Evolutionary conservation across 2,113 vertebrate species (phyloP), one percentile per base, ranked within the genome.

Genomic region (Aptenodytes forsteri): DNA sequence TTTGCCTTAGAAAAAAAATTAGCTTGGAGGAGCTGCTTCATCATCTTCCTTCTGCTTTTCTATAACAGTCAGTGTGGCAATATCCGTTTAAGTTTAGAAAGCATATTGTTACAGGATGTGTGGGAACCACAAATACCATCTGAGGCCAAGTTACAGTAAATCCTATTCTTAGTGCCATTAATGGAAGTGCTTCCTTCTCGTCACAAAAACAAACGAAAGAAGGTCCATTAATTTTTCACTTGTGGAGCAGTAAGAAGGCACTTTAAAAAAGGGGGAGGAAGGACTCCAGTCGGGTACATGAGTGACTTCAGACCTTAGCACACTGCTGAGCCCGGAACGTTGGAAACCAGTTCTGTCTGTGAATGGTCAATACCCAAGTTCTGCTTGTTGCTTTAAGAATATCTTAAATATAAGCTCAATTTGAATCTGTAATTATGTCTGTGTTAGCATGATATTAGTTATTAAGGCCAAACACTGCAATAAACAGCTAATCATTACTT

Each of bases 61-160:
- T 89, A 14, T 56, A 96, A 92, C 89, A 96, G 93, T 88, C 93
- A 46, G 20, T 89, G 75, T 89, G 64, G 96, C 55, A 94, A 75
- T 87, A 93, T 87, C 75, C 64, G 29, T n/a, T 92, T 22, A 72
- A 96, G 89, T 96, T 88, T 92, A 93, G 92, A 96, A 96, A 94
- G 92, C 65, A 55, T 81, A 86, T 92, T 95, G 91, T 91, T 92
- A 71, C 85, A 96, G 92, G 87, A 96, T 97, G 87, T 80, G 83
- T 97, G 97, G 93, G 91, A 95, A 97, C 91, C 77, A 91, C 94
- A 95, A 92, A 72, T 77, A 72, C 85, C 87, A 96, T 64, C 71
- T 50, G 78, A 97, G 88, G 89, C 96, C 82, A 93, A 85, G 83
- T 97, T 97, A 89, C 96, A 88, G 91, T 95, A 97, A 97, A 95